Conservation (phyloP, 2,888 invertebrate species). For the Chloroclystis v-ata region DNA sequence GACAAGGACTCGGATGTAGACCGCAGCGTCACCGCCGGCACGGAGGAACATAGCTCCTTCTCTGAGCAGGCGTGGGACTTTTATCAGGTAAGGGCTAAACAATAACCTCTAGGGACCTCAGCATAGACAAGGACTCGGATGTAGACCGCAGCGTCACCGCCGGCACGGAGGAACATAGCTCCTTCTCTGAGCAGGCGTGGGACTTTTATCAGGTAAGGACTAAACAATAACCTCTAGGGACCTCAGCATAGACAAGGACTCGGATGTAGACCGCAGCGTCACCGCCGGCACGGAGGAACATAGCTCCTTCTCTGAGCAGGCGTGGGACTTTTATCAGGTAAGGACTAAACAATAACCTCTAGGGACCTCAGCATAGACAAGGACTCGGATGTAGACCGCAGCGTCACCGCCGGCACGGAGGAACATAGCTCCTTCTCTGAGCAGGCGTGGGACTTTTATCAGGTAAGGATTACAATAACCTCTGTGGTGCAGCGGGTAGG, state of each 20-base stretch:
- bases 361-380: slow-evolving; percentile 68
- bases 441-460: slow-evolving; percentile 97
- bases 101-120: too few species aligned
- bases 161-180: slow-evolving; percentile 85
- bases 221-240: too few species aligned
- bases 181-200: slow-evolving; percentile 95
- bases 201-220: slow-evolving; percentile 94
- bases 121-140: slow-evolving; percentile 70
- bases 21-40: slow-evolving; percentile 80
- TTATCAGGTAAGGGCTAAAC: slow-evolving; percentile 91
- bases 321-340: slow-evolving; percentile 97
- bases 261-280: slow-evolving; percentile 77
- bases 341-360: too few species aligned
- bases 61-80: slow-evolving; percentile 97
- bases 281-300: slow-evolving; percentile 84
- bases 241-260: slow-evolving; percentile 66
- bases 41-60: slow-evolving; percentile 88
- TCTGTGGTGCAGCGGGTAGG: too few species aligned
- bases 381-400: slow-evolving; percentile 75
- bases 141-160: slow-evolving; percentile 79
- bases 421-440: slow-evolving; percentile 91
- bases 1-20: slow-evolving; percentile 75
- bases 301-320: slow-evolving; percentile 92
- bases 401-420: slow-evolving; percentile 81
- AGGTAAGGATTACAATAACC: too few species aligned